These are phyloP conservation scores for Leucoma salicis DNA, from an alignment of 2,888 invertebrate species.

Conservation along the genomic window DNA sequence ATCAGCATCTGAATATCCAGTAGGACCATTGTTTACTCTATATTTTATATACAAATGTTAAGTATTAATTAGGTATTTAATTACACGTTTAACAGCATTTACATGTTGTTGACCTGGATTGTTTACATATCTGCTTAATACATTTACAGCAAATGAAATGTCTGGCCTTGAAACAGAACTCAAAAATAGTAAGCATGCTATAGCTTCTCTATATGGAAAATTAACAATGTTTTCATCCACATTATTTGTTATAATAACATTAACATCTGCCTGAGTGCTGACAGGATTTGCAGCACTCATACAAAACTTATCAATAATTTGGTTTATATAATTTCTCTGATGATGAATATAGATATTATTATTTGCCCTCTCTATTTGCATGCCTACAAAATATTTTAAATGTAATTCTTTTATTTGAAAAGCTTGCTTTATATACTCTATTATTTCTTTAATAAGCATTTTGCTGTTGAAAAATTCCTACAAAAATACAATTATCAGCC, in stretches of 20 bases:
- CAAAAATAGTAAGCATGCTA: conserved; percentile 3
- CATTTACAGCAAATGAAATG: conserved; percentile 6
- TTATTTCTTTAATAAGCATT: not conserved
- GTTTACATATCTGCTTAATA: conserved; percentile 9
- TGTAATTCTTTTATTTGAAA: not conserved
- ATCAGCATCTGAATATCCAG: conserved; percentile 31
- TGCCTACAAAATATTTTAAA: not conserved
- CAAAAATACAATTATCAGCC: conserved; percentile 26
- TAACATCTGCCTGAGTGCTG: not conserved
- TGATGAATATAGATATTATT: not conserved
- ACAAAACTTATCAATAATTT: not conserved
- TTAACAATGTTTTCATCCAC: conserved; percentile 5
- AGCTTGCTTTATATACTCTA: not conserved
- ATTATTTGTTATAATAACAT: conserved; percentile 10
- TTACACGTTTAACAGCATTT: conserved; percentile 25
- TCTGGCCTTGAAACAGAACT: conserved; percentile 5
- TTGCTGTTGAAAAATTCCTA: conserved; percentile 18
- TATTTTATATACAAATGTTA: conserved; percentile 29
- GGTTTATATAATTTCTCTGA: not conserved
- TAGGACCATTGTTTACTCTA: conserved; percentile 16
- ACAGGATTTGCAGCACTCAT: not conserved
- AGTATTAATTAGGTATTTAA: conserved; percentile 25
- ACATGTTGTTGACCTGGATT: conserved; percentile 13
- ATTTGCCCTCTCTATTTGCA: not conserved
- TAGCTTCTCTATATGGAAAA: conserved; percentile 13